A percentile compares a stretch with the other conserved stretches of the same genome.
phyloP scores from a whole-genome alignment of 2,113 vertebrate genomes.

The Pollimyrus isidori region DNA sequence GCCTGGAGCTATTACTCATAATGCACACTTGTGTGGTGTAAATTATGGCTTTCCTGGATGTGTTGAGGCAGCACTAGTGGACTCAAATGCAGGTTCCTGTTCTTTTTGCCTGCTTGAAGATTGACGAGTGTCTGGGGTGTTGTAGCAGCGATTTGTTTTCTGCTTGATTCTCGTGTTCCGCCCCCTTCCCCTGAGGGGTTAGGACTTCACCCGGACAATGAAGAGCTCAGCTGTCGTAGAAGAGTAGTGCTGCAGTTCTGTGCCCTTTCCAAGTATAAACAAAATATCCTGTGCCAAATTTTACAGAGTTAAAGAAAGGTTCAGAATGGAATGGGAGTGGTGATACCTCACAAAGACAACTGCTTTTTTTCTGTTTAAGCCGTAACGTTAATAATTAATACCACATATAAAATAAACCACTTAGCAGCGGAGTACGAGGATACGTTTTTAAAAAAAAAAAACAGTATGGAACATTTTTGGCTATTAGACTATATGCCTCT shows the following conservation, averaged over 20 bases:
- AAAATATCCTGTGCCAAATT: neutral
- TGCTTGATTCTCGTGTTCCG: neutral
- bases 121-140: neutral
- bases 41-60: neutral
- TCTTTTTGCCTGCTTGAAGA: neutral
- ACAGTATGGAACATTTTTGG: neutral
- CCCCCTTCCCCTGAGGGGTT: neutral
- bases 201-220: neutral
- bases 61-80: neutral
- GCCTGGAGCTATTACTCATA: constrained; percentile 1
- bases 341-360: neutral
- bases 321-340: neutral
- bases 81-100: neutral
- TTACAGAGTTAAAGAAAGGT: neutral
- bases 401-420: neutral
- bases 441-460: neutral
- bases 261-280: neutral
- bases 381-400: neutral
- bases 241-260: neutral
- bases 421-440: neutral
- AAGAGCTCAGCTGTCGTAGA: neutral
- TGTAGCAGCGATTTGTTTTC: neutral
- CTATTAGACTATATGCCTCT: neutral
- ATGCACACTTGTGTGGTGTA: neutral
- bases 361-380: neutral